These are phyloP conservation scores for Copsychus sechellarum DNA, from an alignment of 2,113 vertebrate genomes.

Conservation along the genomic window DNA sequence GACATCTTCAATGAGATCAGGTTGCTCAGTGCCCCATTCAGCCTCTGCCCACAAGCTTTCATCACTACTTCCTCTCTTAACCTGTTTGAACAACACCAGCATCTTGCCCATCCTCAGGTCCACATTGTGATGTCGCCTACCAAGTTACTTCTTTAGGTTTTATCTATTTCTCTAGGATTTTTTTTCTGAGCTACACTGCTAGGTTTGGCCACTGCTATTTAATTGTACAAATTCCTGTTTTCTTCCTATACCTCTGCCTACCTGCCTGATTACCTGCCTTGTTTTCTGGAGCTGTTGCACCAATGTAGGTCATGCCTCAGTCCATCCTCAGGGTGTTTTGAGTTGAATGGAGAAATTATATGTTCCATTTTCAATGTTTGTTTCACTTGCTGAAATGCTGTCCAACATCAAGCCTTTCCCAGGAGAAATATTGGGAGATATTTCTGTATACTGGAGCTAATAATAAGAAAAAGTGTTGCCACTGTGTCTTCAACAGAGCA, in stretches of 20 bases:
- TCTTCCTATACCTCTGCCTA: background rate
- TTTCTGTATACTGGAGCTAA: background rate
- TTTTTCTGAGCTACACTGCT: background rate
- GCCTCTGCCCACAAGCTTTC: background rate
- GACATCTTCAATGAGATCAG: background rate
- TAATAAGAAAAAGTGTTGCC: background rate
- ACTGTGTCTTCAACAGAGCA: background rate
- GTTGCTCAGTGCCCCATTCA: background rate
- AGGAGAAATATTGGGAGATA: background rate
- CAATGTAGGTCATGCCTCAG: background rate
- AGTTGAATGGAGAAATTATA: background rate
- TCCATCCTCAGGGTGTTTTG: background rate
- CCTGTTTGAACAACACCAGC: background rate
- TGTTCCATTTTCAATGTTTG: background rate
- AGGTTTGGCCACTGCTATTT: background rate
- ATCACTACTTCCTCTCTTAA: background rate
- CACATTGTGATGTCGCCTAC: background rate
- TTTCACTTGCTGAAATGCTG: background rate
- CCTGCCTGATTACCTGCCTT: background rate
- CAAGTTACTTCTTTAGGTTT: background rate
- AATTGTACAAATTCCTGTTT: background rate
- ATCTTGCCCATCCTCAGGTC: background rate
- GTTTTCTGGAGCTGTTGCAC: background rate
- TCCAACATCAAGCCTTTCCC: background rate
- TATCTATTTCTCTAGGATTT: background rate